Base-by-base conservation (phyloP, 2,888 invertebrate genomes). In the Leptopilina drosophilae region DNA sequence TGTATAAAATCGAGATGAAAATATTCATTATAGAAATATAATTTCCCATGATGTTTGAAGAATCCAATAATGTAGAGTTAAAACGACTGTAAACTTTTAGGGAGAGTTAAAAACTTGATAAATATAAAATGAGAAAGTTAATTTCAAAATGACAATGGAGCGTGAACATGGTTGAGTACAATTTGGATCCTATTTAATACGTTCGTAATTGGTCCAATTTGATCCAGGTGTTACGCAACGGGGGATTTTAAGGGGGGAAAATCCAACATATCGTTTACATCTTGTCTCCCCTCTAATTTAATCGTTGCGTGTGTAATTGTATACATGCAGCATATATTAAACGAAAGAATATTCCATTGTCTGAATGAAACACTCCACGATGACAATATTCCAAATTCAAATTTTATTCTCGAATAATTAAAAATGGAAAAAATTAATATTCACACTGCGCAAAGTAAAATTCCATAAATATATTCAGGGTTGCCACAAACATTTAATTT, bases 121-220 rank as follows among this genome's bases (percentile, higher is more conserved):
- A 62, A 62, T 62, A 62, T 62, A 62, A 62, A 33, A 62, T 15
- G 20, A 62, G 62, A 20, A 20, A 20, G 6, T 62, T 62, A 62
- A 62, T 62, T 62, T 20, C 8, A 62, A 62, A 62, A 62, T 9
- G 20, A 15, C 62, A 62, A 62, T 20, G 20, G 62, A 62, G 20
- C 9, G 20, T 42, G 42, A 42, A 42, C 20, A 15, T 2, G 20
- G 9, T n/a, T 7, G 59, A 59, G 7, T 59, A 59, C 14, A 59
- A n/a, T 59, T 20, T 62, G 9, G 62, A 62, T 62, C 20, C 20
- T 62, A 62, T 62, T 59, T 59, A 15, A 62, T 62, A 62, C 62
- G 62, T 20, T 62, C n/a, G 20, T 62, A 62, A 62, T 62, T 62
- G 62, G 62, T 62, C 62, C 62, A 62, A 62, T 62, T 62, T 62